Percentiles rank a stretch among this genome's conserved stretches.
Evolutionary conservation across 2,888 invertebrate genomes (phyloP).

Genomic region (Pseudoips prasinana): DNA sequence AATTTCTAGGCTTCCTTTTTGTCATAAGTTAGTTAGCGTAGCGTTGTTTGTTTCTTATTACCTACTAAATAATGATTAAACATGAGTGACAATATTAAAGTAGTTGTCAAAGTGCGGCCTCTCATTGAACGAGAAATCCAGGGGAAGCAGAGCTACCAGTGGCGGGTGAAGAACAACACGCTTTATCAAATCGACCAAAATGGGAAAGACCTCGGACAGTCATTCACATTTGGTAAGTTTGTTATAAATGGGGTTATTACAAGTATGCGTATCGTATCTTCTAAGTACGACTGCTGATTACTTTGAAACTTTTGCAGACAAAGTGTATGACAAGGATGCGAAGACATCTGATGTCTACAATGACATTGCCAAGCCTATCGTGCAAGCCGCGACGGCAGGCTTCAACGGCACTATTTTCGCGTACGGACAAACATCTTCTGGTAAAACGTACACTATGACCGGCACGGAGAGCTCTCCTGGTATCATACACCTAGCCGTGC

Average conservation of each 20-base stretch:
- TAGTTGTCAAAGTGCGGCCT: conserved; percentile 88
- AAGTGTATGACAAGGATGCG: conserved; percentile 84
- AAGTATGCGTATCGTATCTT: conserved; percentile 28
- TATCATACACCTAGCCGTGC: conserved; percentile 87
- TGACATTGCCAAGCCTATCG: conserved; percentile 86
- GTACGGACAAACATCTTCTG: conserved; percentile 95
- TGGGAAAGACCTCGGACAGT: conserved; percentile 54
- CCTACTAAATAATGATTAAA: conserved; percentile 37
- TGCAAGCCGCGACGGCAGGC: conserved; percentile 86
- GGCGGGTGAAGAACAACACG: conserved; percentile 83
- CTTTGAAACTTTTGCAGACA: conserved; percentile 79
- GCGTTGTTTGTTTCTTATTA: conserved; percentile 10
- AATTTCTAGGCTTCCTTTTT: too few relatives aligned
- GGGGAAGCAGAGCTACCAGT: conserved; percentile 79
- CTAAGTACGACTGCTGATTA: too few relatives aligned
- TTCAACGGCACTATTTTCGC: conserved; percentile 95
- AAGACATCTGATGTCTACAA: conserved; percentile 85
- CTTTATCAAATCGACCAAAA: conserved; percentile 82
- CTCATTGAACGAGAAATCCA: conserved; percentile 84
- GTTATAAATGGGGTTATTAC: conserved; percentile 13
- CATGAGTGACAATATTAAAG: conserved; percentile 87
- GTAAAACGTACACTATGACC: conserved; percentile 93
- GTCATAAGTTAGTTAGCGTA: conserved; percentile 1
- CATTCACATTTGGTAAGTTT: conserved; percentile 70
- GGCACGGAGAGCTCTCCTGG: conserved; percentile 87